Evolutionary conservation across 2,888 invertebrate genomes (phyloP).

Genomic region (Cenopis cana): DNA sequence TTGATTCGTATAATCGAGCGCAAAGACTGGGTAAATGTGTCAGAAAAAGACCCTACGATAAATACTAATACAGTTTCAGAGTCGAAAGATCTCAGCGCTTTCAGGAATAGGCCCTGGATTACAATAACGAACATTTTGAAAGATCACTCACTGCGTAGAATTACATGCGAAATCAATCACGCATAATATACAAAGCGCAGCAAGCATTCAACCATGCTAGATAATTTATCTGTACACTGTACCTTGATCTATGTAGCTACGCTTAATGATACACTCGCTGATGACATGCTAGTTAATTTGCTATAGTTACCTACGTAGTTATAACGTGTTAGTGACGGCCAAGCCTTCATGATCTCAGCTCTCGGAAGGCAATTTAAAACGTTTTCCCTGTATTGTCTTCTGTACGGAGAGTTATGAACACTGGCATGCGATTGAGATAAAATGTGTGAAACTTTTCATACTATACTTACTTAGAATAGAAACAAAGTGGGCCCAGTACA

Average conservation of each 20-base stretch:
- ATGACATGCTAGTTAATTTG: conserved; percentile 29
- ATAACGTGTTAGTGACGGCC: conserved; percentile 16
- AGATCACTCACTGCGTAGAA: not conserved
- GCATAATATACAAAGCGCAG: conserved; percentile 8
- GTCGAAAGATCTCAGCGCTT: not conserved
- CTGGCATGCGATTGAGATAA: not conserved
- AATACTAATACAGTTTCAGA: too few relatives aligned
- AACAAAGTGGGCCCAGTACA: too few relatives aligned
- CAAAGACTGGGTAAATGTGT: too few relatives aligned
- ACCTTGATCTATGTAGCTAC: conserved; percentile 63
- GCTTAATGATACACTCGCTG: conserved; percentile 48
- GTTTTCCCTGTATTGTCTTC: conserved; percentile 23
- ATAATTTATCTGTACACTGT: conserved; percentile 49
- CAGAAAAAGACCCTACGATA: too few relatives aligned
- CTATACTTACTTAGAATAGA: not conserved
- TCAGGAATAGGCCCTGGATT: not conserved
- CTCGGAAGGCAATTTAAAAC: conserved; percentile 23
- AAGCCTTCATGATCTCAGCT: conserved; percentile 16
- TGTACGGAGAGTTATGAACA: conserved; percentile 4
- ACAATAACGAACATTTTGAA: not conserved
- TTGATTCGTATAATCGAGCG: too few relatives aligned
- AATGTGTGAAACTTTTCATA: not conserved
- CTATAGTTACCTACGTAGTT: conserved; percentile 21
- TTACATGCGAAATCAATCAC: conserved; percentile 3
- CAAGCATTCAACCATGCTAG: conserved; percentile 17